Evolutionary conservation across 2,113 vertebrate species (phyloP).

Genomic region (Dasyornis broadbenti): DNA sequence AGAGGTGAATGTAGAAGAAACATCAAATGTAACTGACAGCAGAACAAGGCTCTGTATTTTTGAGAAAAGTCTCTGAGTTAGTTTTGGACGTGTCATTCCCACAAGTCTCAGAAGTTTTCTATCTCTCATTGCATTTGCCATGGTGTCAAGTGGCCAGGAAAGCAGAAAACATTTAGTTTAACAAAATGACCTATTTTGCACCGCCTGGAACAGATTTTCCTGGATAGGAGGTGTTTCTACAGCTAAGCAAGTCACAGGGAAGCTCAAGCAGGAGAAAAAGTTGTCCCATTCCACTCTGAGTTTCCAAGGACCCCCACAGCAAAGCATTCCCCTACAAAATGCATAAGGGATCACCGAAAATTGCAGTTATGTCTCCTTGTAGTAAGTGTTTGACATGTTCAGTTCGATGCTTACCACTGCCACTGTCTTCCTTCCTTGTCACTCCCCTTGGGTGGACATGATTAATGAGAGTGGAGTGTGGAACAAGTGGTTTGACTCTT

Average conservation of each 20-base stretch:
- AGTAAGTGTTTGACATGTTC: background rate
- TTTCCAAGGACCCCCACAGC: background rate
- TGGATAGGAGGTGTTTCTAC: background rate
- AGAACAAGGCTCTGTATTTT: background rate
- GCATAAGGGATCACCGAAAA: rapidly evolving
- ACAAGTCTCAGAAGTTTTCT: background rate
- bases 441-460: background rate
- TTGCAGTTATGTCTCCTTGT: rapidly evolving
- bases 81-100: background rate
- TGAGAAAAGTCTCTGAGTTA: background rate
- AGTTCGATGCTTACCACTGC: background rate
- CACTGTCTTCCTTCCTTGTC: background rate
- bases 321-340: background rate
- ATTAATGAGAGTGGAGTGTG: background rate
- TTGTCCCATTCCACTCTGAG: rapidly evolving
- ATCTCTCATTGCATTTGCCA: background rate
- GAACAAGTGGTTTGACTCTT: background rate
- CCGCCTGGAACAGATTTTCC: background rate
- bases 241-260: background rate
- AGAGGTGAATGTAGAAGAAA: background rate
- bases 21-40: background rate
- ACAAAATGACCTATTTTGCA: background rate
- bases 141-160: background rate
- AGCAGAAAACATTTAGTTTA: background rate
- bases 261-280: background rate